Percentiles rank a stretch among this genome's conserved stretches.
Evolutionary conservation across 1,140 invertebrate species (phyloP).

Genomic region (Dreissena rostriformis): DNA sequence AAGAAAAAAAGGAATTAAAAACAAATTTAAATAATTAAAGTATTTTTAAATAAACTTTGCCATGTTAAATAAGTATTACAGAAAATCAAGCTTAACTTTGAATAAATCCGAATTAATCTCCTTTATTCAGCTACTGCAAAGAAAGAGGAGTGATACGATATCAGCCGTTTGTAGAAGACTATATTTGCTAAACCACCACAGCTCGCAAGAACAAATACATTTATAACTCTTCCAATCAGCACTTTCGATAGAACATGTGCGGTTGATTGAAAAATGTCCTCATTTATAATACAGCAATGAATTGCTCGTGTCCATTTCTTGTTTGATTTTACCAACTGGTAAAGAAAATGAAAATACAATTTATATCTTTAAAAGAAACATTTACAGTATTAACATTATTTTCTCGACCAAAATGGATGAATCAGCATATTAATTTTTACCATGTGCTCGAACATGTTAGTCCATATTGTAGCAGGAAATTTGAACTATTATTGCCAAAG

Average conservation of each 20-base stretch:
- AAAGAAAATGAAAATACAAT: no score
- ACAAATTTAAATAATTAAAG: not conserved
- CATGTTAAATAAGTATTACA: constrained; percentile 53
- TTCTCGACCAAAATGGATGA: no score
- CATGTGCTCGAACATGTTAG: no score
- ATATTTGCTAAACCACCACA: constrained; percentile 27
- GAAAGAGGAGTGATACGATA: constrained; percentile 37
- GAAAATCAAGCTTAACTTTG: constrained; percentile 45
- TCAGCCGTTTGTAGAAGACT: constrained; percentile 34
- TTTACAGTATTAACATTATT: no score
- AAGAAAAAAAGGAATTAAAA: no score
- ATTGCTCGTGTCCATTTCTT: not conserved
- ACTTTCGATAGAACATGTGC: not conserved
- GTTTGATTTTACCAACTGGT: not conserved
- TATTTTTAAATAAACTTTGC: not conserved
- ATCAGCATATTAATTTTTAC: no score
- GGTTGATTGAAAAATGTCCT: not conserved
- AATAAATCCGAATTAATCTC: constrained; percentile 44
- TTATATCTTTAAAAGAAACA: no score
- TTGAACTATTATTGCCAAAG: no score
- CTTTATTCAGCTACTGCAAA: constrained; percentile 36
- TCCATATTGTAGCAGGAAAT: no score
- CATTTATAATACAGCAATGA: not conserved
- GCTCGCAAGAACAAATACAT: constrained; percentile 34
- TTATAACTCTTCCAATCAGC: constrained; percentile 16